Evolutionary conservation across 64 coral and sea anemone species (phyloP).

Genomic region (Pocillopora verrucosa): DNA sequence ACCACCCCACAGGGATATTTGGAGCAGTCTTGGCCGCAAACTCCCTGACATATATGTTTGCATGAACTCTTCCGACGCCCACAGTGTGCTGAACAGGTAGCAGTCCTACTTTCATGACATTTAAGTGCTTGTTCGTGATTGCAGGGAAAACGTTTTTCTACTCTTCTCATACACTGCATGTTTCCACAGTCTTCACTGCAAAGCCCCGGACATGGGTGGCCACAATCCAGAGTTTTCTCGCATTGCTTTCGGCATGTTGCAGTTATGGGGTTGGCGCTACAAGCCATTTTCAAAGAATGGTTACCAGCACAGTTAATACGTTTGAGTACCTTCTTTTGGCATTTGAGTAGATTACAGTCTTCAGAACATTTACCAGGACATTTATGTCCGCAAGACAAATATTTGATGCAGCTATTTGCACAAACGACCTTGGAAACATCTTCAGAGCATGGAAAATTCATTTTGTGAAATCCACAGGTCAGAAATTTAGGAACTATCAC

Average conservation of each 20-base stretch:
- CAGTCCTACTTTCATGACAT: neutral
- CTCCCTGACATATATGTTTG: slow-evolving; percentile 17
- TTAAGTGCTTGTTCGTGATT: slow-evolving; percentile 6
- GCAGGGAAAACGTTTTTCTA: slow-evolving; percentile 45
- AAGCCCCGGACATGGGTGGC: slow-evolving; percentile 47
- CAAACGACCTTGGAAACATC: slow-evolving; percentile 7
- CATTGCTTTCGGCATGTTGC: slow-evolving; percentile 38
- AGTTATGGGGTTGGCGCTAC: neutral
- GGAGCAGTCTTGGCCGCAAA: slow-evolving; percentile 20
- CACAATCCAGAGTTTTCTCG: slow-evolving; percentile 19
- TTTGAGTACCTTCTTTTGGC: neutral
- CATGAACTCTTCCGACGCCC: slow-evolving; percentile 2
- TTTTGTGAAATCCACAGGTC: slow-evolving; percentile 17
- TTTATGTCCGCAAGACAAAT: slow-evolving; percentile 13
- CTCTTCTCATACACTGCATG: slow-evolving; percentile 20
- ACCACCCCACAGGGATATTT: neutral
- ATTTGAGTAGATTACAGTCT: slow-evolving; percentile 21
- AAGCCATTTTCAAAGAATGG: slow-evolving; percentile 21
- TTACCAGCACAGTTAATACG: neutral
- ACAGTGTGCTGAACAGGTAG: slow-evolving; percentile 18
- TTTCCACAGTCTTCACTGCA: slow-evolving; percentile 20
- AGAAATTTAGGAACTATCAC: neutral
- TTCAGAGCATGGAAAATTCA: neutral
- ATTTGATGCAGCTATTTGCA: neutral
- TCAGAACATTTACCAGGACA: slow-evolving; percentile 24